These are phyloP conservation scores for Phrixothrix hirtus DNA, from an alignment of 2,888 invertebrate species.

Conservation along the genomic window DNA sequence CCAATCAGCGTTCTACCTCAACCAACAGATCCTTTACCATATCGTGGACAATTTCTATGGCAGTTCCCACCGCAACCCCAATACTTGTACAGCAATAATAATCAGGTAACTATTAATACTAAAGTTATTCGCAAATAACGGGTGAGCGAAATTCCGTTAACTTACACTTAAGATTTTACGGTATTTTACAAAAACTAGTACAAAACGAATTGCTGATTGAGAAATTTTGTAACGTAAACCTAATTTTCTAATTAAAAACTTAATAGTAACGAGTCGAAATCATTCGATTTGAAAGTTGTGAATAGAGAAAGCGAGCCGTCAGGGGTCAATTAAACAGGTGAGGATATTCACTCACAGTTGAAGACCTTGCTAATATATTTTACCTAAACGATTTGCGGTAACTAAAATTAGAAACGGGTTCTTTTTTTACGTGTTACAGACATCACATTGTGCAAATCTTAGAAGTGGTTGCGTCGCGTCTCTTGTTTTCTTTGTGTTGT, in stretches of 20 bases:
- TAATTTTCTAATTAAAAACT: no score
- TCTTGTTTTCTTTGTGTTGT: no score
- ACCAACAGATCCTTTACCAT: conserved; percentile 63
- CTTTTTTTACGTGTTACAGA: neutral
- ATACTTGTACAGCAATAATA: conserved; percentile 71
- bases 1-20: conserved; percentile 49
- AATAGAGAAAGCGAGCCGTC: conserved; percentile 24
- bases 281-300: conserved; percentile 20
- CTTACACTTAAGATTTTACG: no score
- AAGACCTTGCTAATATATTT: conserved; percentile 22
- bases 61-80: conserved; percentile 81
- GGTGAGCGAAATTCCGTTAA: conserved; percentile 4
- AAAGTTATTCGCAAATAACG: no score
- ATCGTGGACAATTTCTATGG: conserved; percentile 76
- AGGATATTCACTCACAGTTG: conserved; percentile 25
- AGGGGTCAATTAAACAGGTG: conserved; percentile 11
- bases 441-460: no score
- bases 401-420: neutral
- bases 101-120: conserved; percentile 79
- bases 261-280: conserved; percentile 3
- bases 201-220: no score
- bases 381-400: no score
- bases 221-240: no score
- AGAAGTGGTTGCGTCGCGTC: no score
- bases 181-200: no score